Conservation (phyloP, 1,140 invertebrate genomes). For the Drosophila pallidifrons region DNA sequence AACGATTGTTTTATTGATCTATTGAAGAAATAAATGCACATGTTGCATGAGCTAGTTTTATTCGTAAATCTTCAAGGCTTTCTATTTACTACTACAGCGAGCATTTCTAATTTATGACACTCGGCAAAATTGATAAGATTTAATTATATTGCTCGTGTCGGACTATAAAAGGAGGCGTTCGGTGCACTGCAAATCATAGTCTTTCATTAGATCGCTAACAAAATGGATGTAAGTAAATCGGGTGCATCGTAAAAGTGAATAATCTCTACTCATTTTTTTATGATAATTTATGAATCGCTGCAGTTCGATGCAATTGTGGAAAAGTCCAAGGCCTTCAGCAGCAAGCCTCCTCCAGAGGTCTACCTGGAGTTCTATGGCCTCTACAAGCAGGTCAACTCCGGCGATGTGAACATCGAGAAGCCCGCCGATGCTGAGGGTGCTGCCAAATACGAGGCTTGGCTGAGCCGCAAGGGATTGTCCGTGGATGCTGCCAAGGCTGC, state of each 20-base stretch:
- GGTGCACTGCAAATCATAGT: slow-evolving; percentile 50
- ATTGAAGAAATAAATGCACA: slow-evolving; percentile 1
- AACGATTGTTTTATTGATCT: not conserved
- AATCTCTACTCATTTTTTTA: not conserved
- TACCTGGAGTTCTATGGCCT: slow-evolving; percentile 94
- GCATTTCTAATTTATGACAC: slow-evolving; percentile 21
- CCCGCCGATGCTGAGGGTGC: slow-evolving; percentile 95
- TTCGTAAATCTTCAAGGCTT: slow-evolving; percentile 12
- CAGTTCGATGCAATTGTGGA: slow-evolving; percentile 92
- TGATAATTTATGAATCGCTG: slow-evolving; percentile 12
- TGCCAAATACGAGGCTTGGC: slow-evolving; percentile 98
- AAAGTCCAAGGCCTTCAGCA: slow-evolving; percentile 92
- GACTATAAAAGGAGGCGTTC: slow-evolving; percentile 50
- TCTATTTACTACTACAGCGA: not conserved
- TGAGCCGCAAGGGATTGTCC: slow-evolving; percentile 91
- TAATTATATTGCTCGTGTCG: slow-evolving; percentile 43
- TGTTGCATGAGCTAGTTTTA: slow-evolving; percentile 2
- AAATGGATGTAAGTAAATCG: slow-evolving; percentile 73
- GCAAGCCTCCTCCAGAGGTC: slow-evolving; percentile 92
- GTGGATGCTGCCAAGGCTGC: slow-evolving; percentile 93
- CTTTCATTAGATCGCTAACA: slow-evolving; percentile 34
- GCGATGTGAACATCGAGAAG: slow-evolving; percentile 90
- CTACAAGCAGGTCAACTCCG: slow-evolving; percentile 94
- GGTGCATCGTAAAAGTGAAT: not conserved
- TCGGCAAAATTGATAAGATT: slow-evolving; percentile 52